Conservation (phyloP, 1,140 invertebrate genomes). For the Apocrypta bakeri region DNA sequence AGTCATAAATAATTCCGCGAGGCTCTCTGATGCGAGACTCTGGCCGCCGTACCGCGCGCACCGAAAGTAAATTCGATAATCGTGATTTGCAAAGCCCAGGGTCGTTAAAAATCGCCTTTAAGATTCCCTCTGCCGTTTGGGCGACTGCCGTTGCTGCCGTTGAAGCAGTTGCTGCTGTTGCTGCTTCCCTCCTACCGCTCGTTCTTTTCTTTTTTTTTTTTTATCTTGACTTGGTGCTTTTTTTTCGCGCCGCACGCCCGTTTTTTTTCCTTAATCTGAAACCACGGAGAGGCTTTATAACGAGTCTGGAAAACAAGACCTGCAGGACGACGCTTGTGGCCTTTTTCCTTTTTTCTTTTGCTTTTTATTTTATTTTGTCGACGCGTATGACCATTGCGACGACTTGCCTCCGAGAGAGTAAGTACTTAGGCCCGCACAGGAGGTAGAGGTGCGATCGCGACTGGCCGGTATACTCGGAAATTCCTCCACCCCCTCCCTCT, state of each 20-base stretch:
- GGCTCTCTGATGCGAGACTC: neutral
- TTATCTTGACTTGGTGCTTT: neutral
- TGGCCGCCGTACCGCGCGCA: neutral
- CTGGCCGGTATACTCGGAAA: conserved; percentile 8
- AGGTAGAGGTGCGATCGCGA: neutral
- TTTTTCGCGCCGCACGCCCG: conserved; percentile 30
- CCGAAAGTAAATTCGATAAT: conserved; percentile 51
- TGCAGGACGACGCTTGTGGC: conserved; percentile 16
- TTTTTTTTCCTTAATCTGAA: conserved; percentile 26
- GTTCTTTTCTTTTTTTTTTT: conserved; percentile 6
- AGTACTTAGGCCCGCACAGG: conserved; percentile 39
- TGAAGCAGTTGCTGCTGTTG: neutral
- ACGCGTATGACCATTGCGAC: conserved; percentile 17
- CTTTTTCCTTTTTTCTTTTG: conserved; percentile 45
- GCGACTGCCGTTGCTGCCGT: too few species aligned
- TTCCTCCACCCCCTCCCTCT: neutral
- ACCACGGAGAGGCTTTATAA: conserved; percentile 15
- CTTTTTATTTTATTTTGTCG: conserved; percentile 28
- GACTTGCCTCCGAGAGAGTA: neutral
- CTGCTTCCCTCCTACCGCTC: conserved; percentile 5
- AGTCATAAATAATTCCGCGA: conserved; percentile 42
- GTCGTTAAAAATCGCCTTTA: conserved; percentile 33
- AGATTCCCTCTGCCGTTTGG: conserved; percentile 54
- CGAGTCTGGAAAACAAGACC: conserved; percentile 51
- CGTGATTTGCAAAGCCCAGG: conserved; percentile 48